Percentiles rank a stretch among this genome's conserved stretches.
Evolutionary conservation across 1,140 invertebrate genomes (phyloP).

Genomic region (Philaenus spumarius): DNA sequence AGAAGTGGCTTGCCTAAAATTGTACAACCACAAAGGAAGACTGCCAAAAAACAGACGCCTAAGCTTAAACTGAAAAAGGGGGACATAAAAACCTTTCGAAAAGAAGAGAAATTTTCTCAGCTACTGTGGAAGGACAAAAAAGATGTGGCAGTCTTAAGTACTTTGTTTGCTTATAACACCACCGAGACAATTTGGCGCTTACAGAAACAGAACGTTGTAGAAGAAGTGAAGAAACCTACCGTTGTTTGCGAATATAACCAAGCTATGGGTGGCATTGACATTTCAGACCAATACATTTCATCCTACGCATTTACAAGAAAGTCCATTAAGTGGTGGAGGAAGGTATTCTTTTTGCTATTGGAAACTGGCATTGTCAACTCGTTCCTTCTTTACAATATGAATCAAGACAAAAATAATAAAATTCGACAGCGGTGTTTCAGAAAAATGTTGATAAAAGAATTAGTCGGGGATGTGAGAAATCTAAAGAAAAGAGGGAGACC

Average conservation of each 20-base stretch:
- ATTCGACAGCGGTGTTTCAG: not conserved
- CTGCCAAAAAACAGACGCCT: no score
- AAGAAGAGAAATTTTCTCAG: not conserved
- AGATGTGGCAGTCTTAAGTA: not conserved
- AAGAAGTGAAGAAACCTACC: not conserved
- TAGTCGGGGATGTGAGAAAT: constrained; percentile 2
- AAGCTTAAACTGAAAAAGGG: not conserved
- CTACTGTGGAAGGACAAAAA: constrained; percentile 3
- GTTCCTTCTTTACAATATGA: not conserved
- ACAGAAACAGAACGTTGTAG: not conserved
- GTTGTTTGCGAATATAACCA: not conserved
- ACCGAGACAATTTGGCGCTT: not conserved
- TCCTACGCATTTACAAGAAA: not conserved
- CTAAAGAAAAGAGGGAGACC: not conserved
- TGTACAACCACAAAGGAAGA: no score
- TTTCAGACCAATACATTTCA: constrained; percentile 6
- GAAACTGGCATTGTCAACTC: constrained; percentile 4
- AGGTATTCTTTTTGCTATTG: constrained; percentile 1
- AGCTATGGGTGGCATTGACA: not conserved
- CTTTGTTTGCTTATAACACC: not conserved
- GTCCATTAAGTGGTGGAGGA: no score
- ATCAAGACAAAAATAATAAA: not conserved
- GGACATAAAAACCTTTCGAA: not conserved
- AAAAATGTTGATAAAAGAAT: not conserved
- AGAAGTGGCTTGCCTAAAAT: no score